Base-by-base conservation (phyloP, 2,113 vertebrate genomes). In the Leucopsar rothschildi region DNA sequence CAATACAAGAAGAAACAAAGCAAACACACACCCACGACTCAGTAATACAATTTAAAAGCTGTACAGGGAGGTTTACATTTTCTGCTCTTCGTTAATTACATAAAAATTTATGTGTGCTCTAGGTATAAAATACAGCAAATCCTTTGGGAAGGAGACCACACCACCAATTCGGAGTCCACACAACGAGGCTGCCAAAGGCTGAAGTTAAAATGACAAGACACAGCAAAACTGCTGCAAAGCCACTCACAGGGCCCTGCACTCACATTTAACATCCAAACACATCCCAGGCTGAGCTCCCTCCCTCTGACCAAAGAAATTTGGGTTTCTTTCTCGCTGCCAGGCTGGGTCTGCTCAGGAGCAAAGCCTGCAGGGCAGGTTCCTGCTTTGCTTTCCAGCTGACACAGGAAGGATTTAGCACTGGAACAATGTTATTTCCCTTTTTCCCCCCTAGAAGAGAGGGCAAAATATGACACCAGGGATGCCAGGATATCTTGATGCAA, bases 81-180 rank as follows among this genome's bases (percentile, higher is more conserved):
- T 61, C 40, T 70, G 23, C 13, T 57, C 13, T 24, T 45, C 4
- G 71, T 66, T 50, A 45, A 19, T 50, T 53, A 24, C 3, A 15
- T 35, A 49, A 15, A 75, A 68, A n/a, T 11, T 1, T n/a, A 17
- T 25, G 5, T 6, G 5, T 11, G 29, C 49, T 75, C 66, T 21
- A 70, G 10, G 57, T 66, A 17, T 19, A 70, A 68, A 70, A 65
- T 4, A 18, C 2, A 12, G 9, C 23, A 70, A 78, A 53, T 45
- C 12, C 11, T 79, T 85, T 45, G 20, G 17, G 50, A 75, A 79
- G 29, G 40, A 70, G 31, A 50, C 7, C 11, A 57, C 70, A 57
- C 3, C 24, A 24, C 10, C 4, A 1, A 5, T 20, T 50, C 2
- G 1, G 24, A 9, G n/a, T 21, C 27, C n/a, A 33, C 49, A 47